These are phyloP conservation scores for Agrochola lychnidis DNA, from an alignment of 2,888 invertebrate species.

Conservation along the genomic window DNA sequence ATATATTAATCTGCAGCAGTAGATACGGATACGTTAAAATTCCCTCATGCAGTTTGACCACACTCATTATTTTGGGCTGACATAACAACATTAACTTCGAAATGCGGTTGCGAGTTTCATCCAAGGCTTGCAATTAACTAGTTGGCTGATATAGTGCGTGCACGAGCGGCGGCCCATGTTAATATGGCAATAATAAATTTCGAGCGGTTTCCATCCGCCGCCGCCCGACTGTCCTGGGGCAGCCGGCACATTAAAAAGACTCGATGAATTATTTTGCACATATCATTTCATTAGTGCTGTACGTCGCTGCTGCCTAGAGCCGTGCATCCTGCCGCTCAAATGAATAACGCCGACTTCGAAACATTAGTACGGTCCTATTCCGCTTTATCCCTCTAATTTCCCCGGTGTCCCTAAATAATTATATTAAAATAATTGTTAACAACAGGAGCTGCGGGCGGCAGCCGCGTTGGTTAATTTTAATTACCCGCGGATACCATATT, in stretches of 20 bases:
- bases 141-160: conserved; percentile 85
- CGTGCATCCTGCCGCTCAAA: conserved; percentile 61
- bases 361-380: conserved; percentile 62
- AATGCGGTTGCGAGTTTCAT: conserved; percentile 87
- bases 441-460: conserved; percentile 73
- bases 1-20: conserved; percentile 30
- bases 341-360: conserved; percentile 72
- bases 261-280: conserved; percentile 79
- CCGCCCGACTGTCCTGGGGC: conserved; percentile 74
- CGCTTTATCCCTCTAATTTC: conserved; percentile 77
- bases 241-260: conserved; percentile 79
- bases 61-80: conserved; percentile 84
- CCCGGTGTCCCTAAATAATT: conserved; percentile 80
- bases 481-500: conserved; percentile 84
- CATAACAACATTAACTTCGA: conserved; percentile 86
- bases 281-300: conserved; percentile 73
- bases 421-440: conserved; percentile 82
- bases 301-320: conserved; percentile 62
- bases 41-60: conserved; percentile 73
- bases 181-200: conserved; percentile 89
- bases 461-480: conserved; percentile 83
- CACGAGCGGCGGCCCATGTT: conserved; percentile 78
- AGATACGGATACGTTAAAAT: conserved; percentile 56
- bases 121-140: conserved; percentile 87
- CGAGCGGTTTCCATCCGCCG: conserved; percentile 80